Conservation (phyloP, 2,888 invertebrate species). For the Drosophila formosana region DNA sequence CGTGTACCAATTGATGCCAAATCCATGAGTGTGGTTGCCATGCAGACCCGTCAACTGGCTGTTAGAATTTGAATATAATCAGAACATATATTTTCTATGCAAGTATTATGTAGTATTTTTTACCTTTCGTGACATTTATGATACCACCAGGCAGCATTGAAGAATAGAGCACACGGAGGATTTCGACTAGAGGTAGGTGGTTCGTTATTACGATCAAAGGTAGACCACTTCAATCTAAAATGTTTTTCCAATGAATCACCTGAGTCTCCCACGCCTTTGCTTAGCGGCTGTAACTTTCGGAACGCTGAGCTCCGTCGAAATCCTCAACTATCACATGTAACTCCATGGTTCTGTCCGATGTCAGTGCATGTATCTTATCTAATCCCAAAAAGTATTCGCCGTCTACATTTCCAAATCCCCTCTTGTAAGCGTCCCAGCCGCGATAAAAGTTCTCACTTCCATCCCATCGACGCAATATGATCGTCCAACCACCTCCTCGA, state of each 20-base stretch:
- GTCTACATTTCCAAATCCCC: constrained; percentile 41
- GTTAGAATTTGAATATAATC: no score
- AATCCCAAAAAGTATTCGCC: constrained; percentile 51
- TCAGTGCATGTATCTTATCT: constrained; percentile 51
- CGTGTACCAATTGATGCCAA: constrained; percentile 4
- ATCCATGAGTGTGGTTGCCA: not conserved
- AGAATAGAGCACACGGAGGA: not conserved
- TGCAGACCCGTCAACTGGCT: constrained; percentile 5
- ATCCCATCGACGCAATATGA: constrained; percentile 30
- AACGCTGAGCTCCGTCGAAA: constrained; percentile 18
- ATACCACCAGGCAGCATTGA: constrained; percentile 10
- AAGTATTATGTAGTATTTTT: no score
- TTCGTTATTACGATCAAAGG: constrained; percentile 5
- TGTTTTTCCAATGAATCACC: constrained; percentile 43
- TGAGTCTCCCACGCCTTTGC: constrained; percentile 31
- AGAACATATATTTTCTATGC: no score
- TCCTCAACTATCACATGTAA: constrained; percentile 36
- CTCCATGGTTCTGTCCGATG: constrained; percentile 16
- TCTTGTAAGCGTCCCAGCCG: constrained; percentile 39
- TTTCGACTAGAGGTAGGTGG: not conserved
- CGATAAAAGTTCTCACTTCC: constrained; percentile 46
- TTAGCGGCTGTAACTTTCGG: constrained; percentile 33
- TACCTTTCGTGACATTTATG: constrained; percentile 6
- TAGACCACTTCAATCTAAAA: constrained; percentile 5
- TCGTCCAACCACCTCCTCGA: constrained; percentile 42